phyloP scores from a whole-genome alignment of 2,888 invertebrate genomes.

The Drosophila demipolita region DNA sequence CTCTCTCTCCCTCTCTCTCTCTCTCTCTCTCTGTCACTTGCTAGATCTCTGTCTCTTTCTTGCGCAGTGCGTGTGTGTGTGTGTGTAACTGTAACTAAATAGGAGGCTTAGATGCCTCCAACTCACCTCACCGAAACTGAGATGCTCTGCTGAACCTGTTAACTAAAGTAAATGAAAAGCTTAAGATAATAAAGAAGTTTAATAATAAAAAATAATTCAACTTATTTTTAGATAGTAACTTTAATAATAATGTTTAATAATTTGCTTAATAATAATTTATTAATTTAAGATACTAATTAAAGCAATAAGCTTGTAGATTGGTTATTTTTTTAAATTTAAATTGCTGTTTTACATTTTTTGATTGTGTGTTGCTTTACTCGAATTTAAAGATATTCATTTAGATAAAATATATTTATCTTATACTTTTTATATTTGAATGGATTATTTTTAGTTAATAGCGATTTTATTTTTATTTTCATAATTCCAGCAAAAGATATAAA shows the following conservation, averaged over 20 bases:
- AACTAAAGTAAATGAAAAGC: not conserved
- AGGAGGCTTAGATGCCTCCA: slow-evolving; percentile 19
- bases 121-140: not conserved
- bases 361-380: not conserved
- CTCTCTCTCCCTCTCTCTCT: not conserved
- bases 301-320: not conserved
- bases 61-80: slow-evolving; percentile 42
- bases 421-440: not conserved
- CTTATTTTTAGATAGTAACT: too few relatives aligned
- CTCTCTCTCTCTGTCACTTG: not conserved
- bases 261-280: not conserved
- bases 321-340: not conserved
- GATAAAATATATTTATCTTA: too few relatives aligned
- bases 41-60: not conserved
- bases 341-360: not conserved
- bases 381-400: not conserved
- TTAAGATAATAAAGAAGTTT: not conserved
- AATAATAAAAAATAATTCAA: too few relatives aligned
- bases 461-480: not conserved
- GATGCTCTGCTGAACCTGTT: slow-evolving; percentile 18
- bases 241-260: not conserved
- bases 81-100: slow-evolving; percentile 79
- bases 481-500: not conserved
- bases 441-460: not conserved
- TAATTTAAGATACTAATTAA: not conserved